Conservation (phyloP, 1,140 invertebrate species). For the Planococcus citri region DNA sequence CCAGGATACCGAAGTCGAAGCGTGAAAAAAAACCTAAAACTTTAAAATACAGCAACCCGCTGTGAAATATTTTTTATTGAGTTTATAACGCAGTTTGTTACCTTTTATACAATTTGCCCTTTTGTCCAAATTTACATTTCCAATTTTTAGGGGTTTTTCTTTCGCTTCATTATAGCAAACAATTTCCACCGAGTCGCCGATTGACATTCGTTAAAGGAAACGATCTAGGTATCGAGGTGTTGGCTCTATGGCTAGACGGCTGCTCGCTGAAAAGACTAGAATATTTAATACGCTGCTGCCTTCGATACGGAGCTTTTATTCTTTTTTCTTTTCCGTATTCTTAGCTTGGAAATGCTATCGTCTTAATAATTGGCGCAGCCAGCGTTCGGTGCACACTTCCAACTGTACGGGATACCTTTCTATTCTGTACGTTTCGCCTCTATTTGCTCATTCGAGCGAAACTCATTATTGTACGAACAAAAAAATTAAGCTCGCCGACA, state of each 20-base stretch:
- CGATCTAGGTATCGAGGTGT: background rate
- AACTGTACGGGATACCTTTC: background rate
- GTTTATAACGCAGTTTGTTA: background rate
- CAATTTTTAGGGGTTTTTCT: background rate
- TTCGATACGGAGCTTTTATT: too few relatives aligned
- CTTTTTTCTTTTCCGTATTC: too few relatives aligned
- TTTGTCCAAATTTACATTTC: background rate
- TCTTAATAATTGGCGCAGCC: too few relatives aligned
- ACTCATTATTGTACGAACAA: background rate
- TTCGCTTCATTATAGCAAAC: background rate
- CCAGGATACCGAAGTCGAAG: background rate
- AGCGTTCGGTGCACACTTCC: too few relatives aligned
- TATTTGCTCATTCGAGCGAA: background rate
- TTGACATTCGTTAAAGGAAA: background rate
- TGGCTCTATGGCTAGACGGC: too few relatives aligned
- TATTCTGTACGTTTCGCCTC: background rate
- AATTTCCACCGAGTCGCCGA: background rate
- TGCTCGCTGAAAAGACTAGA: background rate
- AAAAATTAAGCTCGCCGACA: background rate
- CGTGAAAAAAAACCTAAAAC: background rate
- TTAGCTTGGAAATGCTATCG: background rate
- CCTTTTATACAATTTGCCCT: background rate
- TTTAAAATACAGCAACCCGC: background rate
- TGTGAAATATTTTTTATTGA: background rate
- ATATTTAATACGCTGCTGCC: background rate